Base-by-base conservation (phyloP, 1,140 invertebrate species). In the Brachionus plicatilis region DNA sequence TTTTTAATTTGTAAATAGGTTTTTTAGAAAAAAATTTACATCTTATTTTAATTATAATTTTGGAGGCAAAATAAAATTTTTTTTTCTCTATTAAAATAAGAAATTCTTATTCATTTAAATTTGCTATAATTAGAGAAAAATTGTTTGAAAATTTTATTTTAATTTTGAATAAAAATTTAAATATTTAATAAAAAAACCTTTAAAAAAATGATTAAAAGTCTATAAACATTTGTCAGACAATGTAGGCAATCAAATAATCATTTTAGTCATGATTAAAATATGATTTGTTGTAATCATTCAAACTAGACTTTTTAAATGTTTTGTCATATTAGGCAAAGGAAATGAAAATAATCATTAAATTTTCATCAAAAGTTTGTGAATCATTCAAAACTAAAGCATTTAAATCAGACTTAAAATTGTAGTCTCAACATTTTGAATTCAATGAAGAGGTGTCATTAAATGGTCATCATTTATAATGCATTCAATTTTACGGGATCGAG, bases 391-490 rank as follows among this genome's bases (percentile, higher is more conserved):
- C 17, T 27, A 7, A 76, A 12, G 37, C 70, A 75, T 43, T 43
- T 68, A 50, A 50, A 50, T 76, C 72, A 76, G 72, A 76, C 20
- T 27, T 37, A 37, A 50, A 37, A 50, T 76, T 76, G 3, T 12
- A 27, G 27, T 76, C 72, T 76, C 72, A 76, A 76, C 72, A 76
- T 76, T 53, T 76, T 76, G 7, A 27, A 27, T 76, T 76, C 72
- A 76, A 76, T 76, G 72, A 76, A 76, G 72, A 76, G 72, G 72
- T 76, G 72, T 76, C 72, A 76, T 50, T 76, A 27, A 76, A 76
- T 27, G 27, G 72, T 76, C 72, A 76, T 76, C 72, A 76, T 50
- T 50, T 76, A 14, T 14, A 27, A 27, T 50, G 27, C 14, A 27
- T 27, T 9, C 24, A 27, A 6, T 33, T n/a, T 9, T 2, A 14